Conservation (phyloP, 2,797 vertebrate species). For the Psittacula echo region DNA sequence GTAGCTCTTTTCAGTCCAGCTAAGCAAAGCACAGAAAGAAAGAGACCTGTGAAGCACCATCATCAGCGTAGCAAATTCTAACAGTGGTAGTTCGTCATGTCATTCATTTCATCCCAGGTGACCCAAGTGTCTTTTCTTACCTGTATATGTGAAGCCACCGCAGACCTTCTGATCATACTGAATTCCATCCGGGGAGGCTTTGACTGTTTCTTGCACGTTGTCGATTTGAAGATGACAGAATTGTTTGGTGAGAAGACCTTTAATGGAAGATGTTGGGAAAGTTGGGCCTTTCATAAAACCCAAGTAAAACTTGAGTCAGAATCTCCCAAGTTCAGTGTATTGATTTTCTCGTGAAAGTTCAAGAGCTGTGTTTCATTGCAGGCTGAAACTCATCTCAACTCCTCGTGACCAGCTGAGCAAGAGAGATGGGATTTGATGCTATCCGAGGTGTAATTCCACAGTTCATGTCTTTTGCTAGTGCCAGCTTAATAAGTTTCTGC, state of each 20-base stretch:
- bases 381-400: conserved; percentile 32
- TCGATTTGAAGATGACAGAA: neutral
- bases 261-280: neutral
- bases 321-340: neutral
- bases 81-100: neutral
- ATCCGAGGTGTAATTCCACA: conserved; percentile 51
- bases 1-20: neutral
- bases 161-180: neutral
- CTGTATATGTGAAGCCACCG: neutral
- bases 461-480: conserved; percentile 10
- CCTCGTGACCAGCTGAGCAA: conserved; percentile 45
- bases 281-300: neutral
- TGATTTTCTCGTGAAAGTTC: conserved; percentile 34
- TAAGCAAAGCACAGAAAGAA: neutral
- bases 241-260: neutral
- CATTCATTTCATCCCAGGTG: neutral
- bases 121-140: neutral
- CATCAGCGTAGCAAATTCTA: neutral
- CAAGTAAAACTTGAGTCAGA: neutral
- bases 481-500: conserved; percentile 24
- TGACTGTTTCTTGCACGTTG: neutral
- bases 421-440: conserved; percentile 53
- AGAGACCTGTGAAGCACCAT: neutral
- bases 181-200: neutral
- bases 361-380: conserved; percentile 30